Evolutionary conservation across 2,113 vertebrate species (phyloP), one percentile per base, ranked within the genome.

Genomic region (Python bivittatus): DNA sequence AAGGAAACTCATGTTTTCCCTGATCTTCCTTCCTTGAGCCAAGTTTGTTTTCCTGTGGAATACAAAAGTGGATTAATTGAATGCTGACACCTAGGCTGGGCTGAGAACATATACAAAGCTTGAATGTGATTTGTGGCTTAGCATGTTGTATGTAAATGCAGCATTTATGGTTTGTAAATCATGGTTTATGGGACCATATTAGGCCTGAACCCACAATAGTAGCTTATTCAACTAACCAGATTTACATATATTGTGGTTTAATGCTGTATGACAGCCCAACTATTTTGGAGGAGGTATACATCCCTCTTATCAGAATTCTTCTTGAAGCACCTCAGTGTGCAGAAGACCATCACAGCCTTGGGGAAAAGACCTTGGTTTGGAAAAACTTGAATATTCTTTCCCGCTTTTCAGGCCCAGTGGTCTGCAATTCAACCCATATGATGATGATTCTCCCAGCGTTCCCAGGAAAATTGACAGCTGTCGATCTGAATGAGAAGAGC

Each of bases 361-460:
- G 61, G 29, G 29, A 29, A 64, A 27, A n/a, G 27, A 61, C 25
- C 27, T 15, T 68, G 29, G 29, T 68, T 68, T 68, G 61, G 61
- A n/a, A 42, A 44, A 44, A 11, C 84, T 52, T 44, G 25, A 6
- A 25, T n/a, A 4, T 22, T 12, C 17, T 4, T 0, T 12, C 88
- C 92, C 15, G 17, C 64, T 7, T 93, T 96, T 15, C 91, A 98
- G 98, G 95, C 68, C 95, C 96, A 54, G 95, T 95, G 38, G 15
- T 12, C 15, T 98, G 98, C 38, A 98, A 98, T 79, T 68, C 94
- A 3, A 98, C 97, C 11, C 97, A 98, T 27, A 94, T 98, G 97
- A 96, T 90, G 61, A 27, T 98, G 38, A 27, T 61, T 83, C 94
- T 98, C 94, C 97, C 98, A 90, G 94, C 93, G 23, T 97, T 98